These are phyloP conservation scores for Rotaria sp. DNA, from an alignment of 2,888 invertebrate species.

Conservation along the genomic window DNA sequence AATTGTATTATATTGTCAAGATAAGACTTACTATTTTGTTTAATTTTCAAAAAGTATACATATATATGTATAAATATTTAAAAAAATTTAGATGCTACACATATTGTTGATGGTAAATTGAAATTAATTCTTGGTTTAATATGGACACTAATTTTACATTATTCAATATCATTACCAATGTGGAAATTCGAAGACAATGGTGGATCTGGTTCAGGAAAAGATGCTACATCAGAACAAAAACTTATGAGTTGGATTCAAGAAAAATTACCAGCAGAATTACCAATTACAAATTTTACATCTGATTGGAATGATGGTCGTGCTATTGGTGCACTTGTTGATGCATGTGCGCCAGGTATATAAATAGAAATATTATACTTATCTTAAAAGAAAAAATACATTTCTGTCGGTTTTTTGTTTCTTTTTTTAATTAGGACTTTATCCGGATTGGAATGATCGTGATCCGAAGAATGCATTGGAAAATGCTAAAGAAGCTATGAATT, in stretches of 20 bases:
- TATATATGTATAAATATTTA: no score
- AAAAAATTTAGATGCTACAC: conserved; percentile 66
- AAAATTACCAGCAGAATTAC: conserved; percentile 69
- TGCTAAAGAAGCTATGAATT: conserved; percentile 81
- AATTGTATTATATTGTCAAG: no score
- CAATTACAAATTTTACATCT: conserved; percentile 75
- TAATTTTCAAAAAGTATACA: no score
- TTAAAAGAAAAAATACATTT: background rate
- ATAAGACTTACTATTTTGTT: no score
- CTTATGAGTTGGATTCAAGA: conserved; percentile 80
- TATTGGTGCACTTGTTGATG: conserved; percentile 79
- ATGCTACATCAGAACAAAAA: conserved; percentile 58
- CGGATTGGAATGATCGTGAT: conserved; percentile 80
- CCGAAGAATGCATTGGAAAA: conserved; percentile 73
- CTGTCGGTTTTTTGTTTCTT: conserved; percentile 32
- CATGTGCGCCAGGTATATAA: conserved; percentile 69
- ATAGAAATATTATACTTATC: background rate
- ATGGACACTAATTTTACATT: conserved; percentile 86
- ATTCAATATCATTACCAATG: conserved; percentile 83
- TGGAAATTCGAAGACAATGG: conserved; percentile 72
- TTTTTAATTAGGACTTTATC: conserved; percentile 68
- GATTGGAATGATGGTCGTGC: conserved; percentile 85
- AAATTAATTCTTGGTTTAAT: conserved; percentile 82
- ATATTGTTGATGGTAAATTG: conserved; percentile 80
- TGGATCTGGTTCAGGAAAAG: conserved; percentile 47